Evolutionary conservation across 1,140 invertebrate species (phyloP), one percentile per base, ranked within the genome.

Genomic region (Aphelenchoides avenae): DNA sequence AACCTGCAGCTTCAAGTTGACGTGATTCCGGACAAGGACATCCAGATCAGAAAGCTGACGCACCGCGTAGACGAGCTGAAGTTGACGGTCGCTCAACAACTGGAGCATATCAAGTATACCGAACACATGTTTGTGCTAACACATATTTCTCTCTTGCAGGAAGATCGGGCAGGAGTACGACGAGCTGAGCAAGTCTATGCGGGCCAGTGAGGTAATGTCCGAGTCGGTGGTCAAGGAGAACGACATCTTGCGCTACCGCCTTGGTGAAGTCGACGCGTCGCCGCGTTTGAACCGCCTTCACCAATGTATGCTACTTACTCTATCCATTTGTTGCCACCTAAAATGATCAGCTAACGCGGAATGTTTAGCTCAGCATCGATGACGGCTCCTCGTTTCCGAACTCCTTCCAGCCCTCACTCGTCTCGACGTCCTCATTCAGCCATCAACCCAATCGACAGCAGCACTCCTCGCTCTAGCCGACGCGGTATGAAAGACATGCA

Each of bases 1-100:
- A 33, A 58, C 9, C 30, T 58, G 31, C 37, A 61, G 29, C 57
- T 40, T 15, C 22, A 36, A 11, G 54, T 55, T 1, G 52, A 58
- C 18, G 57, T n/a, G 11, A 18, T 56, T 34, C 15, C 31, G 5
- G 56, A 43, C 4, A 58, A 58, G 11, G 56, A 58, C 7, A 33
- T 31, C 4, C 20, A 47, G 30, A 59, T 56, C 7, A 22, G 20
- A 0, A 58, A 58, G 29, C 37, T 58, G 26, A 34, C 42, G 20
- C 15, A 30, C 3, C 52, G 44, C 7, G 44, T 39, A 36, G 36
- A 15, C 9, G 56, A 58, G 9, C 26, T 58, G 20, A 41, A 43
- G 24, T 36, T 44, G 31, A 54, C 41, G 30, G 11, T 59, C 11
- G 37, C 53, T 29, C 20, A 33, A 11, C 18, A 44, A 34, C 30